Evolutionary conservation across 92 coral and sea anemone species (phyloP), one percentile per base, ranked within the genome.

Genomic region (Umimayanthus kanabou): DNA sequence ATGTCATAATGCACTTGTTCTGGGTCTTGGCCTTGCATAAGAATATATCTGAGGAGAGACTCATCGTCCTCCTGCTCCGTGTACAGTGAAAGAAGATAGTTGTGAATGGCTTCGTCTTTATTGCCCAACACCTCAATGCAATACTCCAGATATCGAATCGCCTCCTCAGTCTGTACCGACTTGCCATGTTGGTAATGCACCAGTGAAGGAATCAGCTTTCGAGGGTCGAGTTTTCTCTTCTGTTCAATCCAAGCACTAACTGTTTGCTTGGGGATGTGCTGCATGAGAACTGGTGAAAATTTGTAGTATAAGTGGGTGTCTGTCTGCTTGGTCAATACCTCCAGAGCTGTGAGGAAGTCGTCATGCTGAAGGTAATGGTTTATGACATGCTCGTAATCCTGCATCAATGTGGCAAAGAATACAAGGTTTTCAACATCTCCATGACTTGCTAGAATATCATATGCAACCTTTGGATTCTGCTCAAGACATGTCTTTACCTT

Each of bases 181-280:
- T 96, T 95, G 29, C 95, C 96, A 71, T 92, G 95, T 72, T 94
- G 95, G 81, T 94, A 97, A 47, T 97, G 98, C 0, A 97, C 99
- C 39, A 97, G 88, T 42, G 99, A 95, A 5, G 99, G 99, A 40
- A 97, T 97, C 23, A 97, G 96, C 88, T 89, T 89, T 42, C 95
- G 94, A 9, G 99, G 97, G 70, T 97, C 94, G 91, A 97, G 91
- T 74, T 91, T 94, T 86, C 70, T 94, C 84, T 93, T 97, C 90
- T 97, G 98, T 43, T 97, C 99, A 65, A 92, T 95, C 99, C 99
- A 97, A 15, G 99, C 99, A 85, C 89, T 95, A 30, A 97, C 99
- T n/a, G 98, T 95, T 37, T 93, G 93, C 82, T 92, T 90, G 65
- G 99, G 99, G 43, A 97, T 93, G 53, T 95, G 98, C 84, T 97